Percentiles rank a stretch among this genome's conserved stretches.
Evolutionary conservation across 2,797 vertebrate species (phyloP).

Genomic region (Chiloscyllium punctatum): DNA sequence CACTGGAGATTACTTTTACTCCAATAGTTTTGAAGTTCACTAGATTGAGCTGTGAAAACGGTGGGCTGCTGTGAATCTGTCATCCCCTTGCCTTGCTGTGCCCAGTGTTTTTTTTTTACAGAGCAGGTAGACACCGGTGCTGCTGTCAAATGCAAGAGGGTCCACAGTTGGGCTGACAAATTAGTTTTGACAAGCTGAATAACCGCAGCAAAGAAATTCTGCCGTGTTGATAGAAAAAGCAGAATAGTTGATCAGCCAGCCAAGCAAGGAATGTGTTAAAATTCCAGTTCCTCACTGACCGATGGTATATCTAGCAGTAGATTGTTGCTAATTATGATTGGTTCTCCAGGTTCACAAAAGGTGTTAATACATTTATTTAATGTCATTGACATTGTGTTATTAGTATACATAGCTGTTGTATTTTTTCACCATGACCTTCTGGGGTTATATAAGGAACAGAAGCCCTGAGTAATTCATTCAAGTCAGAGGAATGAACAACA

Average conservation of each 20-base stretch:
- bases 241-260: conserved; percentile 59
- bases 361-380: not conserved
- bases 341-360: conserved; percentile 52
- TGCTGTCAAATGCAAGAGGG: conserved; percentile 60
- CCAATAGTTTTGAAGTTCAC: conserved; percentile 45
- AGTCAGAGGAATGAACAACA: not conserved
- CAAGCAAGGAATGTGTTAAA: conserved; percentile 59
- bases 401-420: not conserved
- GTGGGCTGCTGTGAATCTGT: conserved; percentile 48
- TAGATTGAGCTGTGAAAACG: conserved; percentile 43
- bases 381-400: not conserved
- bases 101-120: conserved; percentile 49
- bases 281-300: conserved; percentile 55
- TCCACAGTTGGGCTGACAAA: conserved; percentile 60
- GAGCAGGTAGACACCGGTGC: conserved; percentile 52
- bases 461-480: not conserved
- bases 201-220: conserved; percentile 56
- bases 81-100: conserved; percentile 53
- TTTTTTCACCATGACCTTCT: not conserved
- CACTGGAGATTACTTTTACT: not conserved
- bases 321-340: conserved; percentile 53
- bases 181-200: conserved; percentile 70
- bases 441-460: not conserved
- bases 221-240: conserved; percentile 56
- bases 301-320: conserved; percentile 54